Conservation (phyloP, 2,797 vertebrate species). For the Varecia variegata region DNA sequence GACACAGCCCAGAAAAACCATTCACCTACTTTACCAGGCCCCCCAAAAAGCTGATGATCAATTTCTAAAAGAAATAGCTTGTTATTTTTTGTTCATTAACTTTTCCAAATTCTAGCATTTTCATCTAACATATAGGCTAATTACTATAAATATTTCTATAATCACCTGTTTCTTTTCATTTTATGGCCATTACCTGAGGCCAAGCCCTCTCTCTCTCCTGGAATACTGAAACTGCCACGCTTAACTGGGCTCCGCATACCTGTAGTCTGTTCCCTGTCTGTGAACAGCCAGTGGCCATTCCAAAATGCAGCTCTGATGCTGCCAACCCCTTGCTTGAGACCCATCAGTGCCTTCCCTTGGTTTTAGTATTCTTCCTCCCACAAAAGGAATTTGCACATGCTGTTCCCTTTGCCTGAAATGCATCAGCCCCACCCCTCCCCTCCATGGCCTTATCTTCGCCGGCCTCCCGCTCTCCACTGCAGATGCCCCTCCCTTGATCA, state of each 20-base stretch:
- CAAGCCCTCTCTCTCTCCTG: not conserved
- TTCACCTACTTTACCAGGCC: not conserved
- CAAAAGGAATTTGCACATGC: not conserved
- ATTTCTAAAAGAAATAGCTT: not conserved
- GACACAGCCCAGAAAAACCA: not conserved
- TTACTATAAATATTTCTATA: not conserved
- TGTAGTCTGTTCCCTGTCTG: not conserved
- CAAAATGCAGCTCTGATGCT: not conserved
- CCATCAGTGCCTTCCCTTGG: not conserved
- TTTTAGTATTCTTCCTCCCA: not conserved
- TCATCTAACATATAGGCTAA: not conserved
- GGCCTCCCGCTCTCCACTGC: not conserved
- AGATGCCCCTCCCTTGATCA: not conserved
- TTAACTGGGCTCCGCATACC: not conserved
- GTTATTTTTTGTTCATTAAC: not conserved
- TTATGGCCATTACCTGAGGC: not conserved
- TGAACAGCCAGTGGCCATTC: not conserved
- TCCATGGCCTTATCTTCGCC: not conserved
- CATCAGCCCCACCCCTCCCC: no score
- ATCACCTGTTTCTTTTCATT: not conserved
- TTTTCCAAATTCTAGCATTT: not conserved
- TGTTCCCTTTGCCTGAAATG: not conserved
- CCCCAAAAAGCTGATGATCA: not conserved
- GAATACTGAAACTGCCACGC: not conserved
- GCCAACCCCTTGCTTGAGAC: not conserved